Evolutionary conservation across 2,888 invertebrate species (phyloP).

Genomic region (Punctoribates punctum): DNA sequence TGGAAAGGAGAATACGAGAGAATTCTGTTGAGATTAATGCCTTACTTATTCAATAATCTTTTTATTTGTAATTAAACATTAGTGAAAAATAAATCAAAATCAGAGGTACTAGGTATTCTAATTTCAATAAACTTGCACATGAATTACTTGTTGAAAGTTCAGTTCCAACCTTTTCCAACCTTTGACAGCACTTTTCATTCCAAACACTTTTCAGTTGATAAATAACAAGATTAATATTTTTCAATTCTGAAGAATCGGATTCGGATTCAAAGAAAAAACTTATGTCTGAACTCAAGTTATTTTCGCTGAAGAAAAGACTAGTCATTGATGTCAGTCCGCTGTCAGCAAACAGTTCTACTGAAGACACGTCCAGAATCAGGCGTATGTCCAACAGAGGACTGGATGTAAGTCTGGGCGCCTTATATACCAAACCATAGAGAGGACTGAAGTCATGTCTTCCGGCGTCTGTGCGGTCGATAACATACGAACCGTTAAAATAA

Average conservation of each 20-base stretch:
- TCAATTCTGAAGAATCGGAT: background rate
- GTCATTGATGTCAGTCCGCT: slow-evolving; percentile 39
- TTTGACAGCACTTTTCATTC: too few relatives aligned
- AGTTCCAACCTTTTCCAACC: too few relatives aligned
- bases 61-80: too few relatives aligned
- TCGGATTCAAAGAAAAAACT: background rate
- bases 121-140: too few relatives aligned
- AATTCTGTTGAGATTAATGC: too few relatives aligned
- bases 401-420: background rate
- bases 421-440: background rate
- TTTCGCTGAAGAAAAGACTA: background rate
- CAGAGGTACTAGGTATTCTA: too few relatives aligned
- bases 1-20: too few relatives aligned
- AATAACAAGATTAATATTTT: background rate
- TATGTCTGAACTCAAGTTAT: background rate
- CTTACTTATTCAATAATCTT: too few relatives aligned
- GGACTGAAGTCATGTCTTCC: slow-evolving; percentile 10
- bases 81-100: too few relatives aligned
- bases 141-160: too few relatives aligned
- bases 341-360: slow-evolving; percentile 41
- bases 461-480: background rate
- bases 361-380: slow-evolving; percentile 28
- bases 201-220: slow-evolving; percentile 2
- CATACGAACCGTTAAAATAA: background rate
- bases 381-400: background rate